Percentiles rank a stretch among this genome's conserved stretches.
Evolutionary conservation across 2,888 invertebrate genomes (phyloP).

Genomic region (Drosophila anomalata): DNA sequence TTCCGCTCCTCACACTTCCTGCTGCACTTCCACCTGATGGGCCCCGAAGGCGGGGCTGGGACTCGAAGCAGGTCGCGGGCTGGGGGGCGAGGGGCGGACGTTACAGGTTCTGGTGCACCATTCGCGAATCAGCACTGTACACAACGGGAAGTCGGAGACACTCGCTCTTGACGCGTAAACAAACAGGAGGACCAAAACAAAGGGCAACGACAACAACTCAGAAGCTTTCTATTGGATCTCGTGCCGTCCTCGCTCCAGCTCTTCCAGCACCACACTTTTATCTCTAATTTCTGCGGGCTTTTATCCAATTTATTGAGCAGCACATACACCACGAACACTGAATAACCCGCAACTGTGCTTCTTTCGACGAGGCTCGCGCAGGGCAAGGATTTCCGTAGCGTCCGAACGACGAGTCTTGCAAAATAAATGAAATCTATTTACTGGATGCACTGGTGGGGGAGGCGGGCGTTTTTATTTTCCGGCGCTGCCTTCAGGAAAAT

Average conservation of each 20-base stretch:
- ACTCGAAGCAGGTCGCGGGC: background rate
- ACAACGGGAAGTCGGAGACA: background rate
- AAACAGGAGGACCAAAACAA: background rate
- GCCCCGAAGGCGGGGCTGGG: background rate
- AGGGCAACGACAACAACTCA: constrained; percentile 3
- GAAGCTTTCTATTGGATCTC: constrained; percentile 17
- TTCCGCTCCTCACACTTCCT: background rate
- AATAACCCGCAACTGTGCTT: background rate
- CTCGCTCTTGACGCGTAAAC: background rate
- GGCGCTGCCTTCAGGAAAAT: background rate
- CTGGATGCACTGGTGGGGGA: background rate
- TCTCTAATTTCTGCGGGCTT: background rate
- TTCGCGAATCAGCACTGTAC: background rate
- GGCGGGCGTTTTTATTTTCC: background rate
- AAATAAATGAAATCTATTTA: background rate
- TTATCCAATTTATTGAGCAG: background rate
- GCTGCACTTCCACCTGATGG: background rate
- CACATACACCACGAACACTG: background rate
- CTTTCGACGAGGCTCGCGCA: background rate
- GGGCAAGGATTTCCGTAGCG: background rate
- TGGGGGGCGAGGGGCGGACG: background rate
- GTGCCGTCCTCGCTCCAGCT: background rate
- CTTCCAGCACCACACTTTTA: background rate
- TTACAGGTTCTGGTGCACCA: constrained; percentile 1
- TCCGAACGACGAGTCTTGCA: background rate